Evolutionary conservation across 2,797 vertebrate species (phyloP).

Genomic region (Amniataba percoides): DNA sequence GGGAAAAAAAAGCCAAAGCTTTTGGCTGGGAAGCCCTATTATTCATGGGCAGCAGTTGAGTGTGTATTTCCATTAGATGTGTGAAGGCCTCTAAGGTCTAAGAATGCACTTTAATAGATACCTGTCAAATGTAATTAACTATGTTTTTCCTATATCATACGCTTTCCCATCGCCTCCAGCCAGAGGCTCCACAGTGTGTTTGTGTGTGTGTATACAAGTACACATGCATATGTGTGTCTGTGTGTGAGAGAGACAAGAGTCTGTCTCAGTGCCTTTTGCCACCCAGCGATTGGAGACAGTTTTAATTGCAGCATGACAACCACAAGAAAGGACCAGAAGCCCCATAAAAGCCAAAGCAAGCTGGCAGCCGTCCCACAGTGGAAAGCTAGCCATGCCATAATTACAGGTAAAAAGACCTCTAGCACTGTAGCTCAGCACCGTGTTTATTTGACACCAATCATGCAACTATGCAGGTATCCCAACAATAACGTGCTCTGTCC

Average conservation of each 20-base stretch:
- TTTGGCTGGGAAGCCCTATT: slow-evolving; percentile 78
- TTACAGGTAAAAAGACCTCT: slow-evolving; percentile 95
- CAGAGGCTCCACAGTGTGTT: slow-evolving; percentile 87
- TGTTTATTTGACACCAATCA: slow-evolving; percentile 86
- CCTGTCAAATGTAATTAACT: slow-evolving; percentile 98
- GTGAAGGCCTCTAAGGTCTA: slow-evolving; percentile 88
- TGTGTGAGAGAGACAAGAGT: slow-evolving; percentile 83
- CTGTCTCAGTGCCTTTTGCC: slow-evolving; percentile 94
- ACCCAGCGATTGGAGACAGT: slow-evolving; percentile 94
- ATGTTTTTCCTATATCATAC: slow-evolving; percentile 96
- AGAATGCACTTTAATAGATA: slow-evolving; percentile 93
- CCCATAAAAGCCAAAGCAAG: slow-evolving; percentile 95
- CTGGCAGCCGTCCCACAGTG: slow-evolving; percentile 93
- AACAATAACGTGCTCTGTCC: slow-evolving; percentile 81
- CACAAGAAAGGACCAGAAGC: slow-evolving; percentile 98
- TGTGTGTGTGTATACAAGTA: slow-evolving; percentile 62
- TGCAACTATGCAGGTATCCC: slow-evolving; percentile 84
- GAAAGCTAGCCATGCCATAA: slow-evolving; percentile 95
- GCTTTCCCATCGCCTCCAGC: slow-evolving; percentile 93
- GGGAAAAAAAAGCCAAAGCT: slow-evolving; percentile 63
- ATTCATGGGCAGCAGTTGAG: slow-evolving; percentile 84
- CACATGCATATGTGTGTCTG: slow-evolving; percentile 77
- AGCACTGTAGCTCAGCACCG: slow-evolving; percentile 81
- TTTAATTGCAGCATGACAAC: slow-evolving; percentile 97
- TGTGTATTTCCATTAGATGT: slow-evolving; percentile 87